Base-by-base conservation (phyloP, 2,888 invertebrate species). In the Eugnorisma glareosa region DNA sequence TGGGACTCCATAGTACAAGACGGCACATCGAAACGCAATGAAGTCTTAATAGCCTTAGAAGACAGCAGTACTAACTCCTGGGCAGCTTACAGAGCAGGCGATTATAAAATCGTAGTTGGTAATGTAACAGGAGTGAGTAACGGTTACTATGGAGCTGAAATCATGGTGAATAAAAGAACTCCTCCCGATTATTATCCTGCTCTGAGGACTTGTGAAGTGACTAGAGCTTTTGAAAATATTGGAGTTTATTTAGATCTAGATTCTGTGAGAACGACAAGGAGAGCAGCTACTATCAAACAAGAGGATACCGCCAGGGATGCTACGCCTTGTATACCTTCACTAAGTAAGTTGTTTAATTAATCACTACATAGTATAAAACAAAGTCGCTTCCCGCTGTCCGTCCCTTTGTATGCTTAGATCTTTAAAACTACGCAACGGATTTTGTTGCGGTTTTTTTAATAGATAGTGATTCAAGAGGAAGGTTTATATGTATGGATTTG, bases 71-170 rank as follows among this genome's bases (percentile, higher is more conserved):
- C 86, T 4, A 97, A 97, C 83, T 85, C 91, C 43, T 97, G 97
- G 84, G 97, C 97, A 1, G 97, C 97, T 8, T 90, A 96, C 94
- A 96, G 98, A 90, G 95, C 96, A 40, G 97, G 97, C 1, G 97
- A 97, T 90, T 98, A 97, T 92, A 98, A 98, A 92, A 97, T 97
- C 78, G 90, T 97, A 0, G 97, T 97, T 61, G 97, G 97, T 3
- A 97, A 97, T 64, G 93, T 97, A 1, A 93, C 95, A 21, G 94
- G 94, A 8, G 31, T 94, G 31, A 93, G 88, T 43, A 96, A 96
- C 74, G 93, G 90, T 43, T 95, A 95, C 79, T 96, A 96, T 72
- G 96, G 96, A 35, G 89, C 92, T 7, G 92, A 94, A 40, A 91
- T 93, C 11, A 85, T 96, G 90, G 82, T 84, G 3, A 94, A 93